phyloP scores from a whole-genome alignment of 2,888 invertebrate genomes.

The Aleiodes alternator region DNA sequence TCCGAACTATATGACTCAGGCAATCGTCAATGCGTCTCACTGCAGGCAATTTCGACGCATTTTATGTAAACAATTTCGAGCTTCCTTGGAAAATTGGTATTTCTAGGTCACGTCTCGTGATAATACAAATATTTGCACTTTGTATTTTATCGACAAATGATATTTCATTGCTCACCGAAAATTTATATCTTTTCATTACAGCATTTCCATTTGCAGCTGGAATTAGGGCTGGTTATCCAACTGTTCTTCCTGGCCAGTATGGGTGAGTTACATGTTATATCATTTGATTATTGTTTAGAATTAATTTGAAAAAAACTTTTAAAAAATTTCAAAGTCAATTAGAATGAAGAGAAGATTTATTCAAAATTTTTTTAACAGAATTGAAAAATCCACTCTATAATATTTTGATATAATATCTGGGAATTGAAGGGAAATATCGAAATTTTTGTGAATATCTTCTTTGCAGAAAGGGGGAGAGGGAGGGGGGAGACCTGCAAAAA shows the following conservation, averaged over 20 bases:
- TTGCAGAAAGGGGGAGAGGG: too few species aligned
- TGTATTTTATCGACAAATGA: constrained; percentile 1
- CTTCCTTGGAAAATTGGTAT: constrained; percentile 8
- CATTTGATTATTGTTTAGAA: constrained; percentile 25
- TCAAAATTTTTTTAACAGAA: not conserved
- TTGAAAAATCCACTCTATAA: not conserved
- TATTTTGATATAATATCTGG: not conserved
- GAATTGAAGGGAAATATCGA: not conserved
- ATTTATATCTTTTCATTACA: constrained; percentile 69
- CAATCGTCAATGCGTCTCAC: constrained; percentile 17
- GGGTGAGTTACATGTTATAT: constrained; percentile 82
- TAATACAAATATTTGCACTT: not conserved
- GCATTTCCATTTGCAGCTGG: constrained; percentile 86
- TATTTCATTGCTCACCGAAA: not conserved
- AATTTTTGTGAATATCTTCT: too few species aligned
- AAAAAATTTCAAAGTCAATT: constrained; percentile 40
- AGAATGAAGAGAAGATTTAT: not conserved
- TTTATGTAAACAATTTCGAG: not conserved
- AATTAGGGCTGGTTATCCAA: constrained; percentile 87
- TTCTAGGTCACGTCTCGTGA: not conserved
- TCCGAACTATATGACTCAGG: not conserved
- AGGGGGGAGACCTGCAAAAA: not conserved
- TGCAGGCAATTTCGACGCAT: constrained; percentile 15
- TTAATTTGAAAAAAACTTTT: constrained; percentile 3
- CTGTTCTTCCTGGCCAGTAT: constrained; percentile 87